Evolutionary conservation across 2,888 invertebrate genomes (phyloP).

Genomic region (Heliconius ismenius): DNA sequence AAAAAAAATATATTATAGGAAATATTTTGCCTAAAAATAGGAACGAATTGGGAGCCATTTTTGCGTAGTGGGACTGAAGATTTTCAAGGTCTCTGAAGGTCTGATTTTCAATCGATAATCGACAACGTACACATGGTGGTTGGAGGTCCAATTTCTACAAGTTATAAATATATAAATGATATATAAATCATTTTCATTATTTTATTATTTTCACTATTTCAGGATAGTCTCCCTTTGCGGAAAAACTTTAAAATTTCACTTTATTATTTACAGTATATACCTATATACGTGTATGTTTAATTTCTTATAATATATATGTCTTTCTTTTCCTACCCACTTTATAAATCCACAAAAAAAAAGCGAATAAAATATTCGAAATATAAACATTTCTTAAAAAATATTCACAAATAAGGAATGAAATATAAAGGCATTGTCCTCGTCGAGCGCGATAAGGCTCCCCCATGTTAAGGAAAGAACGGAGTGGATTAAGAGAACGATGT

Average conservation of each 20-base stretch:
- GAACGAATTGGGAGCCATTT: too few relatives aligned
- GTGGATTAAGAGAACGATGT: constrained; percentile 20
- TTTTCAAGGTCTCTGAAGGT: too few relatives aligned
- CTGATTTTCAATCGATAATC: too few relatives aligned
- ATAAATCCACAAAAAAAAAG: not conserved
- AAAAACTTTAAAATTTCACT: too few relatives aligned
- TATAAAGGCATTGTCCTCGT: constrained; percentile 3
- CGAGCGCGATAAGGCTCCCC: constrained; percentile 6
- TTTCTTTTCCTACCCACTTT: not conserved
- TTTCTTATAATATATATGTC: not conserved
- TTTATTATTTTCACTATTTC: too few relatives aligned
- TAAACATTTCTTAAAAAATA: constrained; percentile 3
- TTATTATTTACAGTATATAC: not conserved
- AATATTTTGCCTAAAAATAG: too few relatives aligned
- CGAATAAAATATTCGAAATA: not conserved
- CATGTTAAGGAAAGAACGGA: constrained; percentile 9
- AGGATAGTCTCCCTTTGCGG: too few relatives aligned
- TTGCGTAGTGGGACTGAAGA: too few relatives aligned
- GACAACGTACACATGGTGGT: too few relatives aligned
- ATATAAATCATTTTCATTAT: too few relatives aligned
- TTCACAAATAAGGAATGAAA: not conserved
- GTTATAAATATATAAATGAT: too few relatives aligned
- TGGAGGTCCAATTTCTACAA: too few relatives aligned
- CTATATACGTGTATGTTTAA: not conserved
- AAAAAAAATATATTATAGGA: not conserved